Evolutionary conservation across 2,888 invertebrate genomes (phyloP).

Genomic region (Tuberolachnus salignus): DNA sequence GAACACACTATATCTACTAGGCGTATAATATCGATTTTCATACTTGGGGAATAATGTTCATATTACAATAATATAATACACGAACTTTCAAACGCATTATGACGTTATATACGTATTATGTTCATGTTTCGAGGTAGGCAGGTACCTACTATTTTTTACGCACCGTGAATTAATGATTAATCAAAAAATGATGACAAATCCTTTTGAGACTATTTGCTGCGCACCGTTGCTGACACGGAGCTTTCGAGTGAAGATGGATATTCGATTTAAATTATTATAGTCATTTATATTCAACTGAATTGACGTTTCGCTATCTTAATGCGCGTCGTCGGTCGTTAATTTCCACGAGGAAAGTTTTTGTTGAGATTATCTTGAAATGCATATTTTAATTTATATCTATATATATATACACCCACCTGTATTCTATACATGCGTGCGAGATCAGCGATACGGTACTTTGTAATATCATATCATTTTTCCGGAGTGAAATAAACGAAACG

Average conservation of each 20-base stretch:
- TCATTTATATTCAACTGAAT: conserved; percentile 51
- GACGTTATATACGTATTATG: conserved; percentile 4
- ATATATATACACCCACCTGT: too few species aligned
- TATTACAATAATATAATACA: background rate
- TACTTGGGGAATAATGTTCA: too few species aligned
- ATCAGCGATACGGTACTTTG: too few species aligned
- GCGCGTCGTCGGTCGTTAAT: conserved; percentile 45
- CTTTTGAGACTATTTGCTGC: conserved; percentile 45
- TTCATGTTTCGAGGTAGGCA: conserved; percentile 7
- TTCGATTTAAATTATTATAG: conserved; percentile 44
- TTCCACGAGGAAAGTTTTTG: conserved; percentile 11
- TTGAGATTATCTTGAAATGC: conserved; percentile 17
- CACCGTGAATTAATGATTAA: conserved; percentile 43
- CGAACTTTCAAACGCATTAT: conserved; percentile 14
- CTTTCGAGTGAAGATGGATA: conserved; percentile 45
- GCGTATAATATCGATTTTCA: too few species aligned
- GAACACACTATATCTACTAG: too few species aligned
- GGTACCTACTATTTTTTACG: conserved; percentile 15
- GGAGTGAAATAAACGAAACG: background rate
- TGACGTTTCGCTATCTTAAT: conserved; percentile 44
- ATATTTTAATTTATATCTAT: background rate
- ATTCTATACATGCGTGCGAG: too few species aligned
- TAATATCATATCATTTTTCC: background rate
- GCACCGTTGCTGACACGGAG: conserved; percentile 34
- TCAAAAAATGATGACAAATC: conserved; percentile 43